Evolutionary conservation across 2,888 invertebrate genomes (phyloP), one percentile per base, ranked within the genome.

Genomic region (Philereme transversata): DNA sequence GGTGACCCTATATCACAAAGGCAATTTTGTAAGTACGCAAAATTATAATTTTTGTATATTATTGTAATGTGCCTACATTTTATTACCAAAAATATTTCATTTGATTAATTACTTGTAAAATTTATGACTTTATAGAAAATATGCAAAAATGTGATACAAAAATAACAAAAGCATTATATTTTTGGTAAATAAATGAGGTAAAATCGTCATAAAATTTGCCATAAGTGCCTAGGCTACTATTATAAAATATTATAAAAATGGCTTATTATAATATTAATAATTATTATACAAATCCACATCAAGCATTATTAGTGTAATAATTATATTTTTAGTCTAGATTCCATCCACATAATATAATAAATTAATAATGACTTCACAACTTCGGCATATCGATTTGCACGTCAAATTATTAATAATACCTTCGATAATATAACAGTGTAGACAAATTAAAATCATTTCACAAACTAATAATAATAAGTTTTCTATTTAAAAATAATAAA

Each of bases 151-250:
- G 49, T 51, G 46, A 47, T 49, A 57, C 41, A 51, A 56, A 56
- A 22, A 41, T 11, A 54, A 33, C 11, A 38, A 36, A 53, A 55
- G 4, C 43, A 10, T 36, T 7, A 45, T 59, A 49, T 59, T 53
- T 57, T 57, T 53, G 54, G 47, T 53, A 60, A 53, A 44, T 49
- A 44, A 47, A 56, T 51, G 49, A 50, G 34, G 41, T 51, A 2
- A 35, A 11, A 44, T 46, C 50, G 54, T 47, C 56, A 51, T 54
- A 82, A 85, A 86, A 76, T 85, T 83, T 81, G 81, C 88, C 87
- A 80, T 83, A 86, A 87, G 88, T 89, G 88, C 89, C 89, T 90
- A 85, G 86, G 84, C 81, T 86, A 4, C 9, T n/a, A 9, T 47
- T 9, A 35, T 36, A 36, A 35, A 48, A 48, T 51, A 46, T 10